Evolutionary conservation across 2,888 invertebrate species (phyloP).

Genomic region (Ganaspis brasiliensis): DNA sequence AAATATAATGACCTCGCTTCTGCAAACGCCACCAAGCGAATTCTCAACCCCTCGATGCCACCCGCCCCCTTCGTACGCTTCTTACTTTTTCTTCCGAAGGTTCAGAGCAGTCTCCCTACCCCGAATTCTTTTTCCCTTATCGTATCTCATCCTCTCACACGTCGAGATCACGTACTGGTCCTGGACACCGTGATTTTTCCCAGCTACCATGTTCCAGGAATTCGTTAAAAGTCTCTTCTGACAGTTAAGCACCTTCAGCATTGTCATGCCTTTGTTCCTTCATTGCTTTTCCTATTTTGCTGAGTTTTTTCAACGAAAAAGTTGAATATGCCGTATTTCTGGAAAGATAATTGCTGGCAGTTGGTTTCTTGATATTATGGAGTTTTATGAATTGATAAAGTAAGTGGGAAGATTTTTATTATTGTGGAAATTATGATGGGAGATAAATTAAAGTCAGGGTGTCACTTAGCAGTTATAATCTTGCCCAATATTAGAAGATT

Average conservation of each 20-base stretch:
- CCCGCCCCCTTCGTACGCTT: constrained; percentile 40
- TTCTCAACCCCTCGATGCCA: constrained; percentile 55
- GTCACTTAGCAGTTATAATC: too few relatives aligned
- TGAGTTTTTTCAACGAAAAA: background rate
- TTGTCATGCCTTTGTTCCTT: constrained; percentile 32
- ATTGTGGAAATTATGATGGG: too few relatives aligned
- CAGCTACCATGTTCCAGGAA: constrained; percentile 46
- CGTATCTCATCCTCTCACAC: constrained; percentile 36
- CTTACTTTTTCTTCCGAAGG: constrained; percentile 14
- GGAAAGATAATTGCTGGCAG: background rate
- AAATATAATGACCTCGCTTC: constrained; percentile 78
- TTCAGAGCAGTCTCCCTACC: background rate
- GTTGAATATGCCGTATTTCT: background rate
- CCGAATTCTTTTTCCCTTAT: constrained; percentile 30
- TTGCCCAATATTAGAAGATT: too few relatives aligned
- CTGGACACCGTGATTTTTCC: constrained; percentile 67
- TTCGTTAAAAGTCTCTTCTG: constrained; percentile 50
- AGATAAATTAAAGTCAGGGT: too few relatives aligned
- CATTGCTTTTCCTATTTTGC: background rate
- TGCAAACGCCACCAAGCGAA: constrained; percentile 71
- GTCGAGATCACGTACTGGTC: constrained; percentile 64
- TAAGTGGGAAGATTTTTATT: too few relatives aligned
- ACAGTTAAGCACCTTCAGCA: constrained; percentile 40
- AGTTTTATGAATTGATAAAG: too few relatives aligned
- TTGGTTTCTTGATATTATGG: too few relatives aligned